These are phyloP conservation scores for Spodoptera picta DNA, from an alignment of 2,888 invertebrate genomes.

Conservation along the genomic window DNA sequence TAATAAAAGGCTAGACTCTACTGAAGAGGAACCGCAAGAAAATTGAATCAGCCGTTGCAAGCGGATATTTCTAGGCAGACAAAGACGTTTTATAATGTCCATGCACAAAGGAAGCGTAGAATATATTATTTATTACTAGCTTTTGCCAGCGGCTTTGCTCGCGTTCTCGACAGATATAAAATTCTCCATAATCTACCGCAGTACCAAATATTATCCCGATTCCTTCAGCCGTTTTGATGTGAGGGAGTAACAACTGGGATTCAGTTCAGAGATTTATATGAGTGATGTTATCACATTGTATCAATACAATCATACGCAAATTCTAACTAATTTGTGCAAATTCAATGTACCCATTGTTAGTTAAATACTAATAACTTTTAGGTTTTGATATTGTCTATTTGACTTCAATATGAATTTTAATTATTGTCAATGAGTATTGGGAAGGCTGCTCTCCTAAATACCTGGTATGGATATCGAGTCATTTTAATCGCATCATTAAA, in stretches of 20 bases:
- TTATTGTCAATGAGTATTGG: not conserved
- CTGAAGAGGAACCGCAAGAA: constrained; percentile 27
- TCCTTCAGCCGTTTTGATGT: too few relatives aligned
- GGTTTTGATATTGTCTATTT: constrained; percentile 13
- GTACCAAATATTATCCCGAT: too few relatives aligned
- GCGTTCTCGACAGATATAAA: too few relatives aligned
- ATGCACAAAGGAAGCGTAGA: constrained; percentile 40
- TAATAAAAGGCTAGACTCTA: constrained; percentile 23
- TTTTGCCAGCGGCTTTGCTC: too few relatives aligned
- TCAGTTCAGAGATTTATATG: too few relatives aligned
- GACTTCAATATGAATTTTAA: not conserved
- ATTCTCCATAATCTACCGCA: too few relatives aligned
- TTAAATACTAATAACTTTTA: constrained; percentile 22
- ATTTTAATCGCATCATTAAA: too few relatives aligned
- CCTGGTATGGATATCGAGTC: not conserved
- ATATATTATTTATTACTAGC: constrained; percentile 3
- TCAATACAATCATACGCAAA: too few relatives aligned
- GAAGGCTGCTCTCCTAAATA: not conserved
- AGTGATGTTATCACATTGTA: too few relatives aligned
- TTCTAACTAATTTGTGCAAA: constrained; percentile 11
- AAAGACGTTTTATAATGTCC: constrained; percentile 40
- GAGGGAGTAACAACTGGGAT: too few relatives aligned
- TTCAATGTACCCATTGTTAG: constrained; percentile 1
- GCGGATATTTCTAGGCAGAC: constrained; percentile 25
- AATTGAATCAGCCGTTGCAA: constrained; percentile 44